These are phyloP conservation scores for Ictidomys tridecemlineatus DNA, from an alignment of 2,113 vertebrate species.

Conservation along the genomic window DNA sequence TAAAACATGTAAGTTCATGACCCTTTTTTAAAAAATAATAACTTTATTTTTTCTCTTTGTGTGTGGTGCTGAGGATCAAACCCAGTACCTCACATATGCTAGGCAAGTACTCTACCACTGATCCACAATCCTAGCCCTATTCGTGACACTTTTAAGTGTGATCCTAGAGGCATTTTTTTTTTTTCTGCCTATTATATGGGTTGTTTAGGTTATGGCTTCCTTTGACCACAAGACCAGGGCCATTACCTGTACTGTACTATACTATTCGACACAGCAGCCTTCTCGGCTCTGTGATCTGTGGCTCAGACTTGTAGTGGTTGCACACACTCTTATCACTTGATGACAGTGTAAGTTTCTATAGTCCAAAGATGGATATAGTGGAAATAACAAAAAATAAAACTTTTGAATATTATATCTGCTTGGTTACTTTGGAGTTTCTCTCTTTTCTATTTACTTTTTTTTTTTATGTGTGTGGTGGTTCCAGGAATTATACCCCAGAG, in stretches of 20 bases:
- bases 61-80: too few relatives aligned
- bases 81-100: too few relatives aligned
- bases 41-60: too few relatives aligned
- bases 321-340: neutral
- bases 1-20: neutral
- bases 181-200: neutral
- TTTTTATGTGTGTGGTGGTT: too few relatives aligned
- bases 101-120: too few relatives aligned
- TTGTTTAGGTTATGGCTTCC: neutral
- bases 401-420: neutral
- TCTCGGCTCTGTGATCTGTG: neutral
- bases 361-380: neutral
- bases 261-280: neutral
- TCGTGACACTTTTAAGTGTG: neutral
- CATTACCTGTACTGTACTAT: neutral
- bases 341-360: conserved; percentile 28
- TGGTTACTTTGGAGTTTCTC: conserved; percentile 29
- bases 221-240: neutral
- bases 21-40: neutral
- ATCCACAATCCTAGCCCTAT: neutral
- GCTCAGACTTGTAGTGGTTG: neutral
- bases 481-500: too few relatives aligned
- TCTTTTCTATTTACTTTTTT: neutral
- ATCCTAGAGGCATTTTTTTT: neutral
- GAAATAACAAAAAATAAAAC: neutral